Conservation (phyloP, 2,888 invertebrate species). For the Aphodius granarius region DNA sequence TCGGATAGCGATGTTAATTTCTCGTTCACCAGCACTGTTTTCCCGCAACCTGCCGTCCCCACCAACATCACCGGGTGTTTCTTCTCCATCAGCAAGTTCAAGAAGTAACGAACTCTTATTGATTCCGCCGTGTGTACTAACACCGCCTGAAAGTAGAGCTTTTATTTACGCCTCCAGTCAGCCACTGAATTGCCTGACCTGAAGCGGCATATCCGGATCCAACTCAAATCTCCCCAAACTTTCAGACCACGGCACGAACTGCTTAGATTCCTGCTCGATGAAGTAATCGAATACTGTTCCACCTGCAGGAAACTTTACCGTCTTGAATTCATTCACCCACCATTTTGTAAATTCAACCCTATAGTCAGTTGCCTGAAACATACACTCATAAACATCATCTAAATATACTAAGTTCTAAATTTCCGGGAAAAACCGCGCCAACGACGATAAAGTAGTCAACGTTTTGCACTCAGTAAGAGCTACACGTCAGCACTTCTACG, state of each 20-base stretch:
- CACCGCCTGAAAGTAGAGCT: conserved; percentile 66
- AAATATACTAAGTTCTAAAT: too few species aligned
- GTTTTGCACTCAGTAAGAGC: too few species aligned
- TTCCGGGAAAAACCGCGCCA: too few species aligned
- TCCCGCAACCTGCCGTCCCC: conserved; percentile 91
- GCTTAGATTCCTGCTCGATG: conserved; percentile 87
- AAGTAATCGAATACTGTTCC: conserved; percentile 96
- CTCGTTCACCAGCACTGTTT: conserved; percentile 81
- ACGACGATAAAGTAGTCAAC: too few species aligned
- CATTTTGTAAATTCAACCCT: conserved; percentile 91
- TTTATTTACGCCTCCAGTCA: background rate
- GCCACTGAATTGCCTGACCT: conserved; percentile 70
- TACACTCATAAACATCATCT: too few species aligned
- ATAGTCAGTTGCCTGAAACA: conserved; percentile 62
- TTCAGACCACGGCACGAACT: conserved; percentile 88
- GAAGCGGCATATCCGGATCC: conserved; percentile 88
- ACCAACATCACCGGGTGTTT: conserved; percentile 94
- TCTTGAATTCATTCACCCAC: conserved; percentile 97
- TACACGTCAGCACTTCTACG: too few species aligned
- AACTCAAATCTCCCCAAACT: conserved; percentile 87
- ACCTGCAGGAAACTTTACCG: conserved; percentile 85
- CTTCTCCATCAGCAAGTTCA: conserved; percentile 86
- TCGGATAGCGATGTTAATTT: conserved; percentile 75
- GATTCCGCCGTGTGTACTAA: conserved; percentile 94
- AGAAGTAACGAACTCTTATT: conserved; percentile 83